Evolutionary conservation across 2,888 invertebrate genomes (phyloP), one percentile per base, ranked within the genome.

Genomic region (Nemotelus pantherinus): DNA sequence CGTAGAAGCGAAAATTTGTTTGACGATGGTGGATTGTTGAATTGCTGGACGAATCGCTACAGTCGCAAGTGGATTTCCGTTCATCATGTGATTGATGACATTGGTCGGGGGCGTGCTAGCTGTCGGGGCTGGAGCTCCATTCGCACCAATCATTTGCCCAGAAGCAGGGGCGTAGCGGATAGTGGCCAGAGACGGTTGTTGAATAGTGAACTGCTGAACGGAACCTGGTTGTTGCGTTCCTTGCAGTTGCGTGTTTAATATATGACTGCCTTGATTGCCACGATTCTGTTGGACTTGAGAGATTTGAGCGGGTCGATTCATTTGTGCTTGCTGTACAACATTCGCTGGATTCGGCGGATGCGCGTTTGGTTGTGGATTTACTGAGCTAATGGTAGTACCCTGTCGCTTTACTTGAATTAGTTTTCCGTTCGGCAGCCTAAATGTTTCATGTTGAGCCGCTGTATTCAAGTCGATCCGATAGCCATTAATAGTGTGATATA

Each of bases 381-480:
- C 63, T 7, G 25, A 4, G 2, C 67, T 50, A 50, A 25, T 79
- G 39, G 80, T 77, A 7, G 80, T 82, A 53, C 84, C 83, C 77
- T 87, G 87, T 0, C 86, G 84, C 78, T 87, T 87, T 0, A 87
- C 87, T 80, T 87, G 88, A 77, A 87, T 87, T 2, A 87, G 80
- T 45, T 87, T 86, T 2, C 87, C 87, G 76, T 87, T 87, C 2
- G 87, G 87, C 53, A 87, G 80, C 7, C 87, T 85, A 79, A 85
- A 86, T 2, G 86, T 87, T 65, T 87, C 87, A 75, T 87, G 87
- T 68, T 86, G 86, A 0, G 88, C 85, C 0, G 88, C 87, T 4
- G 86, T 84, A 81, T 87, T 87, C n/a, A 87, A 83, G 81, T 87
- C 87, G 77, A 87, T 86, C 25, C 87, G 85, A 81, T 83, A 87